Base-by-base conservation (phyloP, 2,797 vertebrate species). In the Clarias laeviceps region DNA sequence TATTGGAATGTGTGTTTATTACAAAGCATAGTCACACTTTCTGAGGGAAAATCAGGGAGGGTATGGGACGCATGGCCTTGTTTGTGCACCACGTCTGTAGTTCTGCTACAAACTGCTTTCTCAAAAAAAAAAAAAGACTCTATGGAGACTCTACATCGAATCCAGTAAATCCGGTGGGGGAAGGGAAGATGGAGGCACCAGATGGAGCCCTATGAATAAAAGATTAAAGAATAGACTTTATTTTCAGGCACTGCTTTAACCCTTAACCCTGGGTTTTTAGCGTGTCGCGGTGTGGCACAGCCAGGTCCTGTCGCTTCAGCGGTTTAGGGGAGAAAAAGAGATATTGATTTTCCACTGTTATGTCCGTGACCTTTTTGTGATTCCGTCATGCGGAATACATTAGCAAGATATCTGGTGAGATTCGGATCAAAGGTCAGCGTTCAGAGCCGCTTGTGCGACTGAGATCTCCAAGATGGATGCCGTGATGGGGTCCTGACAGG, bases 131-230 rank as follows among this genome's bases (percentile, higher is more conserved):
- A n/a, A 50, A 15, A 0, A 15, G 1, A 22, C 73, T 82, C 80
- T 22, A 56, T 50, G 54, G 83, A 82, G 80, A n/a, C 66, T 77
- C 72, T 85, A 50, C 64, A 77, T 87, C 82, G 66, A 80, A 83
- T 84, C 83, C 82, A 61, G 69, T 80, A 84, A 73, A 68, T 66
- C 69, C 22, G 4, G 62, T 78, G 84, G 86, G 89, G 86, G 82
- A 84, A 65, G 89, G 89, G 66, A 18, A n/a, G 72, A 82, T 74
- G 56, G 84, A 86, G 83, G 80, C 78, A 56, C 84, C 89, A 90
- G 88, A 90, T 89, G 89, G 89, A 85, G 82, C 70, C 70, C 70
- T 66, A 87, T 90, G 86, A 88, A 90, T 90, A 88, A 89, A 86
- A 87, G 86, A 90, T 89, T 86, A 89, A 87, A 87, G 82, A 82